Base-by-base conservation (phyloP, 2,797 vertebrate species). In the Mustela erminea region DNA sequence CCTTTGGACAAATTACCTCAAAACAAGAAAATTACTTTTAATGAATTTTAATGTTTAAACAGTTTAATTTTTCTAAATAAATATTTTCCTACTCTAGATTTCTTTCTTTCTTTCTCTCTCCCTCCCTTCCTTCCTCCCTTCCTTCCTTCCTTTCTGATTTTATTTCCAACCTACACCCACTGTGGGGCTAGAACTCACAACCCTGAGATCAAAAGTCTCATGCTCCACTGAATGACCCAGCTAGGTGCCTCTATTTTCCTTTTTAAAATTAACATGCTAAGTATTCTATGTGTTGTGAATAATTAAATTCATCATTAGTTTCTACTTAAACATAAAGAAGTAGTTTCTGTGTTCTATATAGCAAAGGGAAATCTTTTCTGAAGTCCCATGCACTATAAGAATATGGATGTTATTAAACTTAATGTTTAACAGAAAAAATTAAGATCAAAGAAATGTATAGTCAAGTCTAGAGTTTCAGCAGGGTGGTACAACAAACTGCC, bases 401-500 rank as follows among this genome's bases (percentile, higher is more conserved):
- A 97, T 97, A 90, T 89, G 96, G 97, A 94, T 77, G 85, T 98
- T 97, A 96, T 97, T 88, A 98, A 98, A 27, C 2, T 98, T 97
- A 98, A 97, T 96, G 95, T 88, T 97, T 88, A 95, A 94, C 72
- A 62, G 58, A 77, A 43, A 58, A 81, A 87, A 96, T 12, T 54
- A 86, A 56, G 38, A 93, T 83, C 29, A 84, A 94, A 93, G 54
- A 93, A 92, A 96, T 96, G 96, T 91, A 87, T 93, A 98, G 95
- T 97, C 95, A 98, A 98, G 93, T 95, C 86, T 97, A 9, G 96
- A 98, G 97, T 93, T 96, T 96, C 96, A 96, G 95, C 88, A 95
- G 97, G 74, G 92, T 97, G 95, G 96, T 97, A 97, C 96, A 98
- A 98, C 86, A 87, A 98, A 97, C 90, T 98, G 97, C 96, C 95